Evolutionary conservation across 2,113 vertebrate genomes (phyloP).

Genomic region (Prionailurus bengalensis): DNA sequence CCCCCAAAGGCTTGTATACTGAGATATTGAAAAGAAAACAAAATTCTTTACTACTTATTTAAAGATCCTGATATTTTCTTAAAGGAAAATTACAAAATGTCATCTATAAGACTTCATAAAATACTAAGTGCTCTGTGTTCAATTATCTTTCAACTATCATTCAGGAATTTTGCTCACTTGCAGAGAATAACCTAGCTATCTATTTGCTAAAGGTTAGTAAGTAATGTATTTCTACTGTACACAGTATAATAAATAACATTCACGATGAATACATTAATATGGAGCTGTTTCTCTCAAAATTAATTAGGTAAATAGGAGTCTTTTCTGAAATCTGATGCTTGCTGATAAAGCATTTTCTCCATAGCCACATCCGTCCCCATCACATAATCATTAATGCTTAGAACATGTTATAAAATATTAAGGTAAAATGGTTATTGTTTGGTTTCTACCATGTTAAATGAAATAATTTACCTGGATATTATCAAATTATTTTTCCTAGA

Average conservation of each 20-base stretch:
- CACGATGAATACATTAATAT: background rate
- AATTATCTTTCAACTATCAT: background rate
- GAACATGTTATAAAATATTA: background rate
- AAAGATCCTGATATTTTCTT: background rate
- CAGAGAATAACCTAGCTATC: background rate
- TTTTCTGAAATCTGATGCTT: conserved; percentile 17
- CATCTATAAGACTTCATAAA: background rate
- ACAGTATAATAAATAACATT: background rate
- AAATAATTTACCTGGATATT: background rate
- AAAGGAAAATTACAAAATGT: conserved; percentile 18
- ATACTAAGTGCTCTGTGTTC: background rate
- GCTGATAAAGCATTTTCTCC: background rate
- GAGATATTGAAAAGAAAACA: background rate
- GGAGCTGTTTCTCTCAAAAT: background rate
- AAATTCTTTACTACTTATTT: conserved; percentile 7
- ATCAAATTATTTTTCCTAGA: conserved; percentile 22
- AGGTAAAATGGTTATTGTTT: background rate
- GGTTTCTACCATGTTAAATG: background rate
- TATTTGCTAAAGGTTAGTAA: background rate
- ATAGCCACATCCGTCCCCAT: background rate
- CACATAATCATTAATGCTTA: background rate
- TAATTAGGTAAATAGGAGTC: background rate
- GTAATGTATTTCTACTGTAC: background rate
- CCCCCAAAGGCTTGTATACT: background rate
- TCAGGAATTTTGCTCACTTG: conserved; percentile 32